These are phyloP conservation scores for Varecia variegata DNA, from an alignment of 2,797 vertebrate species.

Conservation along the genomic window DNA sequence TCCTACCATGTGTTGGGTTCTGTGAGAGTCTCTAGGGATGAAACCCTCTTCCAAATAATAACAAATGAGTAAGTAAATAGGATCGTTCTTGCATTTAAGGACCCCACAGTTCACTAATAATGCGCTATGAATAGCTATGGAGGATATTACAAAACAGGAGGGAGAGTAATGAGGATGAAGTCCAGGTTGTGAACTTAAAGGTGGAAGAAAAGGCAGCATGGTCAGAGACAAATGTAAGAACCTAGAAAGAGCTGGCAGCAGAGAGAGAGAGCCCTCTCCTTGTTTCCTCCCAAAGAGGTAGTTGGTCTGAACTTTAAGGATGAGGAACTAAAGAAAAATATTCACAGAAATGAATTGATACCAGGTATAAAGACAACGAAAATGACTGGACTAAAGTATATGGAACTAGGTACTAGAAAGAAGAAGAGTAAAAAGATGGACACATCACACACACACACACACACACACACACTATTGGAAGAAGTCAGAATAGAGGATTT, in stretches of 20 bases:
- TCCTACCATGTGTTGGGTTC: background rate
- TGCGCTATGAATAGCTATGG: background rate
- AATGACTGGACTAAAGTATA: background rate
- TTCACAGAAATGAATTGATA: background rate
- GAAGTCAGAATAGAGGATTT: background rate
- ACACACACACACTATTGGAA: background rate
- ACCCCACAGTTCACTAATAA: background rate
- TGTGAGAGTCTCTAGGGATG: background rate
- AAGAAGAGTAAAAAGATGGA: background rate
- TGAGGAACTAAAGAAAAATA: background rate
- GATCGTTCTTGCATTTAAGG: background rate
- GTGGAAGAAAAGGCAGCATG: background rate
- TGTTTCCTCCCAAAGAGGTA: background rate
- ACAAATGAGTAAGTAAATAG: background rate
- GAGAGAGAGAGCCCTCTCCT: background rate
- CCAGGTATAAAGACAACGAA: background rate
- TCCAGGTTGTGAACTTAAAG: background rate
- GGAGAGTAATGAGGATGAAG: background rate
- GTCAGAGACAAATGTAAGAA: background rate
- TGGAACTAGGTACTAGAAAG: background rate
- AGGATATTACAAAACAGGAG: background rate
- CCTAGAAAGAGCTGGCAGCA: background rate
- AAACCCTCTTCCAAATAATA: background rate
- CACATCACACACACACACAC: background rate
- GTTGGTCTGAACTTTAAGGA: background rate